A percentile compares a stretch with the other conserved stretches of the same genome.
These are phyloP conservation scores for Papilio machaon DNA, from an alignment of 1,140 invertebrate species.

Conservation along the genomic window DNA sequence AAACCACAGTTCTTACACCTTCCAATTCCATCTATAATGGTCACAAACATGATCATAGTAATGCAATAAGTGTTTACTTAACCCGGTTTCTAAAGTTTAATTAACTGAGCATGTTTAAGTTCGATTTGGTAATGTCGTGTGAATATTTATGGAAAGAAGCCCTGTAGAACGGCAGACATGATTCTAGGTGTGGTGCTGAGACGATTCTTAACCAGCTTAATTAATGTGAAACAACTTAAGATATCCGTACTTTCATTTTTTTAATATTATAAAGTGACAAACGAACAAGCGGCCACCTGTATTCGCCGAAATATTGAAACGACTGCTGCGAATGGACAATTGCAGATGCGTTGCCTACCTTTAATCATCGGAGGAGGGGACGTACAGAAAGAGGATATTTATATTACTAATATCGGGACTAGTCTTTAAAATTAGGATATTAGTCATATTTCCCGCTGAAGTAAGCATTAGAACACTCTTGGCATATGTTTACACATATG, in stretches of 20 bases:
- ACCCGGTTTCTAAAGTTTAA: slow-evolving; percentile 24
- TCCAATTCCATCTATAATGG: background rate
- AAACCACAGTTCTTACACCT: background rate
- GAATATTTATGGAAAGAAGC: slow-evolving; percentile 2
- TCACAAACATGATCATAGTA: slow-evolving; percentile 3
- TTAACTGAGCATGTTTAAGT: slow-evolving; percentile 14
- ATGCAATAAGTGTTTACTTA: background rate
- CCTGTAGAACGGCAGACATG: background rate
- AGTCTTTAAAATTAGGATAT: no score
- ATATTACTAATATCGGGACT: no score
- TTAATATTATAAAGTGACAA: no score
- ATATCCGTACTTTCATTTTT: background rate
- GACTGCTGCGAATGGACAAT: no score
- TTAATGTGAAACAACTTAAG: background rate
- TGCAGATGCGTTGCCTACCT: no score
- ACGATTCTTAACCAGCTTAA: slow-evolving; percentile 13
- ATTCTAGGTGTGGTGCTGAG: slow-evolving; percentile 7
- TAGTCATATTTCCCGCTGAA: no score
- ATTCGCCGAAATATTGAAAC: no score
- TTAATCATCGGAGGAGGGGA: no score
- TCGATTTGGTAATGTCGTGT: slow-evolving; percentile 26
- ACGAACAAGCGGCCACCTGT: no score
- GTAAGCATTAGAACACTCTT: no score
- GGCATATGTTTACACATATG: no score
- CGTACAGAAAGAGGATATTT: no score